Evolutionary conservation across 2,888 invertebrate species (phyloP), one percentile per base, ranked within the genome.

Genomic region (Iphiclides podalirius): DNA sequence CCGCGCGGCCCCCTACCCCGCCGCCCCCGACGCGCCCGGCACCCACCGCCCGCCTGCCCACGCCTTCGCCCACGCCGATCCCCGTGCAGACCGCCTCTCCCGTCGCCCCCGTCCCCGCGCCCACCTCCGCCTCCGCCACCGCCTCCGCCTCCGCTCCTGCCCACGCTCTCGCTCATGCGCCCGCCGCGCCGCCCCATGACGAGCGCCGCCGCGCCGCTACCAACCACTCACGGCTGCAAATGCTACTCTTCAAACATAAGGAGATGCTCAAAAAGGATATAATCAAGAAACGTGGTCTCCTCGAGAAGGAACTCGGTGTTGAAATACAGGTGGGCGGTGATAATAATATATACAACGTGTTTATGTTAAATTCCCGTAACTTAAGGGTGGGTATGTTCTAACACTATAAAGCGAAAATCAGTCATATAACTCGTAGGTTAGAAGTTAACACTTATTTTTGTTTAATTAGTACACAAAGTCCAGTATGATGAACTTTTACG

Each of bases 201-300:
- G 92, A 90, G 61, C 89, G 80, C 54, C 91, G 84, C 52, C 91
- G 81, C 60, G 90, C 79, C 69, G 90, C 85, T 59, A 88, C 88
- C 66, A 91, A 78, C 59, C 90, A 80, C 72, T 91, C 90, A 8
- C 90, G 91, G 60, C 90, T 95, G 55, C 93, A 95, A 72, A 93
- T 94, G 70, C 88, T 94, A 31, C 90, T 97, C 14, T 94, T 94
- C 75, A 93, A 95, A 63, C 97, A 98, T 66, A 98, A 97, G 72
- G 98, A 98, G 75, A 88, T 94, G 62, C 91, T 98, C 39, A 97
- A 97, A 78, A 97, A 96, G 70, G 97, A 97, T 67, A 98, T 98
- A 57, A 91, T 97, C 54, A 94, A 96, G 67, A 98, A 98, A 72
- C 90, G 98, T 59, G 95, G 95, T 1, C 83, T 96, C 11, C 91